Evolutionary conservation across 2,888 invertebrate genomes (phyloP), one percentile per base, ranked within the genome.

Genomic region (Erynnis tages): DNA sequence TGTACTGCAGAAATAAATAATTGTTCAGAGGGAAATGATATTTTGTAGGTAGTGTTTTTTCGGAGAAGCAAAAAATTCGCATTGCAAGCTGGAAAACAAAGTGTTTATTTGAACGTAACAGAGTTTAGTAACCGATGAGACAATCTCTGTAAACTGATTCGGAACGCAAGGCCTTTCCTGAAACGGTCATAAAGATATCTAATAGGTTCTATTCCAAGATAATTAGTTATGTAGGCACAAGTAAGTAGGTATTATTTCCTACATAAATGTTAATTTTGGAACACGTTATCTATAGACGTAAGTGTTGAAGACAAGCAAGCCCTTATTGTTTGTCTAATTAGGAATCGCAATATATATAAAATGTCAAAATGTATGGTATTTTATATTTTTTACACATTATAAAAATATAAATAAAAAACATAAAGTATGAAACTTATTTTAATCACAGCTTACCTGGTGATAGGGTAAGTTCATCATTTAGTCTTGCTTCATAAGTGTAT

Each of bases 401-500:
- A 17, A 41, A 17, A n/a, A 7, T 1, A 19, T 7, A 30, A 21
- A 5, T 8, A 32, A 32, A 6, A 45, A 16, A 23, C n/a, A n/a
- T n/a, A n/a, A n/a, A n/a, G n/a, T n/a, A n/a, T n/a, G n/a, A n/a
- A n/a, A n/a, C n/a, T n/a, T n/a, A n/a, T n/a, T n/a, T n/a, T n/a
- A n/a, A 29, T 19, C 1, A 19, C n/a, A 29, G n/a, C 21, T 65
- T 77, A 93, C 93, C 95, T 76, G 93, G 92, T 61, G 90, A 86
- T 57, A 95, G 84, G 53, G 92, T 94, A 34, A 98, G 91, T 78
- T 98, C 97, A 82, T 97, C 97, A 66, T 95, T 93, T 54, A 97
- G 91, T 70, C 95, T 95, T 43, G 97, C 96, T 61, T 95, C 93
- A 78, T 97, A 98, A 43, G 94, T 93, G 82, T 97, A 98, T 16